Conservation (phyloP, 2,888 invertebrate species). For the Lathronympha strigana region DNA sequence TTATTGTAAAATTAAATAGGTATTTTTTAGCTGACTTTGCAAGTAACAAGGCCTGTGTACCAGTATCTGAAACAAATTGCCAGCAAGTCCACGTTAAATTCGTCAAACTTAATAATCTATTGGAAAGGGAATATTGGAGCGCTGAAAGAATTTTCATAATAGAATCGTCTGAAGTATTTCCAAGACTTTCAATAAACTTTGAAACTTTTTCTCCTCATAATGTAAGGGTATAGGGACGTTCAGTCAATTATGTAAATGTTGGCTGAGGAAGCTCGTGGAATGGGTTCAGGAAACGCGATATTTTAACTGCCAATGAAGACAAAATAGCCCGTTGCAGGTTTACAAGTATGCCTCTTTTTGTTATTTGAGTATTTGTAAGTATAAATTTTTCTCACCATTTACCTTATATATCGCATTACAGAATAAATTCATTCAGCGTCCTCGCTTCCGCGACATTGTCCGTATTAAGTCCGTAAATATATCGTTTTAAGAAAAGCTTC, state of each 20-base stretch:
- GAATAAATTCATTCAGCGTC: too few relatives aligned
- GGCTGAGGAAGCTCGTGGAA: constrained; percentile 22
- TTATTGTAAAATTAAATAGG: too few relatives aligned
- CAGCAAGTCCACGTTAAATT: constrained; percentile 24
- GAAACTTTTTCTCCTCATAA: constrained; percentile 38
- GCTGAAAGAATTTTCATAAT: constrained; percentile 41
- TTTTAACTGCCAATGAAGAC: constrained; percentile 13
- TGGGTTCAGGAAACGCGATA: constrained; percentile 19
- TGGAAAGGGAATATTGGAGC: constrained; percentile 30
- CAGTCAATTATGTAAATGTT: constrained; percentile 39
- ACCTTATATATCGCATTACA: too few relatives aligned
- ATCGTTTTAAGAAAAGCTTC: too few relatives aligned
- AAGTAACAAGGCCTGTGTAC: neutral
- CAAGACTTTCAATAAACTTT: constrained; percentile 41
- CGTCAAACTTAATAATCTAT: constrained; percentile 32
- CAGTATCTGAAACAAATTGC: constrained; percentile 7
- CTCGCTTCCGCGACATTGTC: too few relatives aligned
- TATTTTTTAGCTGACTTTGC: too few relatives aligned
- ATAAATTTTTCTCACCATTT: too few relatives aligned
- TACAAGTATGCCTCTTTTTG: too few relatives aligned
- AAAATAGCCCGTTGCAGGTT: neutral
- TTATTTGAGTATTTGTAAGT: too few relatives aligned
- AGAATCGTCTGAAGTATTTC: constrained; percentile 37
- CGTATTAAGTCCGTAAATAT: too few relatives aligned
- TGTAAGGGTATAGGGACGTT: constrained; percentile 35